phyloP scores from a whole-genome alignment of 23 tunicate genomes.

The Trididemnum miniatum region DNA sequence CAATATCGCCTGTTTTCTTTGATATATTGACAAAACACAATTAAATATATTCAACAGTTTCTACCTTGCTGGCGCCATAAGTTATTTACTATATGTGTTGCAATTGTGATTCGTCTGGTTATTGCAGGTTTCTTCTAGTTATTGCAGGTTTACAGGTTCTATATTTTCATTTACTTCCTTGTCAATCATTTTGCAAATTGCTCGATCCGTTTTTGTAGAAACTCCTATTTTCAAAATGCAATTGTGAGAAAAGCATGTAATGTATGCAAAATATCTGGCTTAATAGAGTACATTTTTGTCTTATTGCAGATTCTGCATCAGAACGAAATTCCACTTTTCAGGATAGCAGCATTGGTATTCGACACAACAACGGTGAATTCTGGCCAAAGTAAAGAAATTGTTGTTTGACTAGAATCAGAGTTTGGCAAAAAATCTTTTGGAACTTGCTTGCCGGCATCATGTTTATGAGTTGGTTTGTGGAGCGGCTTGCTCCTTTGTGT shows the following conservation, averaged over 20 bases:
- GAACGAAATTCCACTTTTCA: neutral
- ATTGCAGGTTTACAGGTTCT: neutral
- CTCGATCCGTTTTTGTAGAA: neutral
- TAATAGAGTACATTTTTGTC: neutral
- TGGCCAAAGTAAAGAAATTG: neutral
- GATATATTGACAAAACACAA: neutral
- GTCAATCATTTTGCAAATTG: neutral
- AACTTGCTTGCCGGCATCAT: conserved; percentile 4
- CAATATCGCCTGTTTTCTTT: neutral
- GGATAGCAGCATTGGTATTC: conserved; percentile 1
- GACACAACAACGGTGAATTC: conserved; percentile 8
- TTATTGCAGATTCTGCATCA: neutral
- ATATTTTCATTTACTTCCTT: neutral
- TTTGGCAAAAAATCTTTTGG: conserved; percentile 8
- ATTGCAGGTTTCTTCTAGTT: neutral
- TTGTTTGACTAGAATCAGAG: conserved; percentile 13
- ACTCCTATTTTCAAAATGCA: neutral
- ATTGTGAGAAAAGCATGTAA: neutral
- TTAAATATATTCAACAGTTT: neutral
- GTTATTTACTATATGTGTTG: neutral
- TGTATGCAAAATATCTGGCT: neutral
- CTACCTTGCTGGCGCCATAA: neutral
- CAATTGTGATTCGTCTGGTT: too few relatives aligned
- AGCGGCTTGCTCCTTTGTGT: conserved; percentile 11
- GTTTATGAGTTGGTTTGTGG: conserved; percentile 14